phyloP scores from a whole-genome alignment of 2,888 invertebrate genomes.

The Leptodirus hochenwartii region DNA sequence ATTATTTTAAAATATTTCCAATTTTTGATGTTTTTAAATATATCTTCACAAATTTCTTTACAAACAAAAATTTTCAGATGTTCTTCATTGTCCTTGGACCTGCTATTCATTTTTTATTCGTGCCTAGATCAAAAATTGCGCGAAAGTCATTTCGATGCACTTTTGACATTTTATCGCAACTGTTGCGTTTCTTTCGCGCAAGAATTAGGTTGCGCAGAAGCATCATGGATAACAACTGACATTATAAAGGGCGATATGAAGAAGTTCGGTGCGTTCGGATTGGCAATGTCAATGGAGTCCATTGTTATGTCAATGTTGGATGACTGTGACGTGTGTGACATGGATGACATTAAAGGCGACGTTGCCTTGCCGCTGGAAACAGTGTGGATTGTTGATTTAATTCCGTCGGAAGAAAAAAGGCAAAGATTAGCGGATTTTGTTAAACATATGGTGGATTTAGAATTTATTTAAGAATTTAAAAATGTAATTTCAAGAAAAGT shows the following conservation, averaged over 20 bases:
- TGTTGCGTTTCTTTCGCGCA: constrained; percentile 40
- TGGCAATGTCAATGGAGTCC: constrained; percentile 41
- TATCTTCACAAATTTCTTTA: too few relatives aligned
- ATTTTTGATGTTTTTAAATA: too few relatives aligned
- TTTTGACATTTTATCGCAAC: constrained; percentile 41
- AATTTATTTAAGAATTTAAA: too few relatives aligned
- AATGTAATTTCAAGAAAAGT: too few relatives aligned
- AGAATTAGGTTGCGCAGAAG: constrained; percentile 21
- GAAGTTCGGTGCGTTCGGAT: constrained; percentile 35
- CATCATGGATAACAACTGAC: constrained; percentile 27
- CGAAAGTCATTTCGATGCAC: constrained; percentile 34
- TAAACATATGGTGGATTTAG: constrained; percentile 45
- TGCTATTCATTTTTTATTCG: constrained; percentile 39
- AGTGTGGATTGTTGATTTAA: constrained; percentile 42
- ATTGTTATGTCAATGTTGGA: constrained; percentile 36
- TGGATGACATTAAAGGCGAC: constrained; percentile 35
- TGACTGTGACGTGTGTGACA: constrained; percentile 36
- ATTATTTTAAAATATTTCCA: too few relatives aligned
- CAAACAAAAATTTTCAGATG: constrained; percentile 7
- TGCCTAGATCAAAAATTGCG: constrained; percentile 42
- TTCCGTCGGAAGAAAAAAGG: constrained; percentile 38
- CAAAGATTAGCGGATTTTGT: constrained; percentile 42
- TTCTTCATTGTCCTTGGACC: constrained; percentile 10
- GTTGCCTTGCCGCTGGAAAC: constrained; percentile 37
- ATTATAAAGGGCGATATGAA: constrained; percentile 35